These are phyloP conservation scores for Pyralis farinalis DNA, from an alignment of 2,888 invertebrate genomes.

Conservation along the genomic window DNA sequence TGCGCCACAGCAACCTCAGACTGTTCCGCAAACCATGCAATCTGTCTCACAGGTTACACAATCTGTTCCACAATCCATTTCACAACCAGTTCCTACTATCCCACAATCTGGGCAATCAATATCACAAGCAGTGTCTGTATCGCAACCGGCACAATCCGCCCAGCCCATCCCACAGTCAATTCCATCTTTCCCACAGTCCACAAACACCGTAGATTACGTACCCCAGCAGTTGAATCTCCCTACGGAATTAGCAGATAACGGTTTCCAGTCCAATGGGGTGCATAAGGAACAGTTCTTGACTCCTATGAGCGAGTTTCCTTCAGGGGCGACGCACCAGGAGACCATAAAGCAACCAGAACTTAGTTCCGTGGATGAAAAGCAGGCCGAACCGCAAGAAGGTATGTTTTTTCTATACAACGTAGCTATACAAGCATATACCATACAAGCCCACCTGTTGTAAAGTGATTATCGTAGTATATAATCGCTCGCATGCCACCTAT, in stretches of 20 bases:
- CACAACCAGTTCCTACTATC: constrained; percentile 6
- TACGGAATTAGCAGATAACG: constrained; percentile 46
- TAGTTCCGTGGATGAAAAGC: constrained; percentile 66
- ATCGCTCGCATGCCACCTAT: too few relatives aligned
- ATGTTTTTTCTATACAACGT: too few relatives aligned
- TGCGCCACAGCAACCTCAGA: constrained; percentile 20
- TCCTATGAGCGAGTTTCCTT: constrained; percentile 66
- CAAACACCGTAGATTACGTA: constrained; percentile 33
- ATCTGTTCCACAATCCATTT: constrained; percentile 25
- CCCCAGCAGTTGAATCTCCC: constrained; percentile 53
- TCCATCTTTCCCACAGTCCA: constrained; percentile 19
- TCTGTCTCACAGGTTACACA: constrained; percentile 17
- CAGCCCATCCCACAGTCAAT: constrained; percentile 16
- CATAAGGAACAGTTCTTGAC: constrained; percentile 71
- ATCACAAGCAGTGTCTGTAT: constrained; percentile 1
- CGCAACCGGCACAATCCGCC: constrained; percentile 10
- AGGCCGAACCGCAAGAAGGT: constrained; percentile 32
- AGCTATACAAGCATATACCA: too few relatives aligned
- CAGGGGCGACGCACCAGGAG: constrained; percentile 47
- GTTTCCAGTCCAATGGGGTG: constrained; percentile 41
- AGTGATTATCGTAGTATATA: too few relatives aligned
- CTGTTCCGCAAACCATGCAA: constrained; percentile 22
- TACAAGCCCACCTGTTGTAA: too few relatives aligned
- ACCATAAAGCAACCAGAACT: constrained; percentile 57
- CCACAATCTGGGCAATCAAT: constrained; percentile 13